phyloP scores from a whole-genome alignment of 2,113 vertebrate genomes.

The Electrona antarctica region DNA sequence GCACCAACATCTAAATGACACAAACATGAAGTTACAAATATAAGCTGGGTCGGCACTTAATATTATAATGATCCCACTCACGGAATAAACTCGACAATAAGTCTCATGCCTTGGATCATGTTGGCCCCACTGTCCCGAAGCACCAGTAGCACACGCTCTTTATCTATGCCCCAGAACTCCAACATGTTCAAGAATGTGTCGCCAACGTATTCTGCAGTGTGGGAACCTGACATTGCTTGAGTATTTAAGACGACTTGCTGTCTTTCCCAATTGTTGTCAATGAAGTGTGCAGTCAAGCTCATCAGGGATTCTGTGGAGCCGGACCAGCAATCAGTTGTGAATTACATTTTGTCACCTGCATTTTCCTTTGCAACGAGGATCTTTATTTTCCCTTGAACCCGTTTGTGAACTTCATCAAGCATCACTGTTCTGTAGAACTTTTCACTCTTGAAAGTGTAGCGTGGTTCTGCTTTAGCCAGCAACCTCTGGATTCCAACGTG shows the following conservation, averaged over 20 bases:
- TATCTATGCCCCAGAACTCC: background rate
- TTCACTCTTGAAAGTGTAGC: slow-evolving; percentile 1
- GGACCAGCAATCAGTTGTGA: too few relatives aligned
- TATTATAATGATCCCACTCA: too few relatives aligned
- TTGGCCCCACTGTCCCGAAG: slow-evolving; percentile 28
- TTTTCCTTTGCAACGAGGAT: too few relatives aligned
- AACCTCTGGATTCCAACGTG: too few relatives aligned
- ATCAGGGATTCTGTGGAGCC: background rate
- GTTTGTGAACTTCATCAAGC: background rate
- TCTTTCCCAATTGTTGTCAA: slow-evolving; percentile 17
- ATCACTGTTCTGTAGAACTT: slow-evolving; percentile 10
- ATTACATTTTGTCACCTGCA: too few relatives aligned
- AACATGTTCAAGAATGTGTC: slow-evolving; percentile 7
- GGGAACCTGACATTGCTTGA: slow-evolving; percentile 21
- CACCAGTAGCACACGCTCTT: slow-evolving; percentile 7
- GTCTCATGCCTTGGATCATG: slow-evolving; percentile 21
- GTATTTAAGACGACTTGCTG: slow-evolving; percentile 23
- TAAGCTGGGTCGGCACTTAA: too few relatives aligned
- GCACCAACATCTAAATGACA: too few relatives aligned
- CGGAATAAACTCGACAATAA: too few relatives aligned
- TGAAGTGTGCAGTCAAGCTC: slow-evolving; percentile 10
- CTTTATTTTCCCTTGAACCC: too few relatives aligned
- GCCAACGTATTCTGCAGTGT: background rate
- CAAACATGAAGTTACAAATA: too few relatives aligned
- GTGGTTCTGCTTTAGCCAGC: background rate